Percentiles rank a stretch among this genome's conserved stretches.
Evolutionary conservation across 2,888 invertebrate species (phyloP).

Genomic region (Pseudanteris insignis): DNA sequence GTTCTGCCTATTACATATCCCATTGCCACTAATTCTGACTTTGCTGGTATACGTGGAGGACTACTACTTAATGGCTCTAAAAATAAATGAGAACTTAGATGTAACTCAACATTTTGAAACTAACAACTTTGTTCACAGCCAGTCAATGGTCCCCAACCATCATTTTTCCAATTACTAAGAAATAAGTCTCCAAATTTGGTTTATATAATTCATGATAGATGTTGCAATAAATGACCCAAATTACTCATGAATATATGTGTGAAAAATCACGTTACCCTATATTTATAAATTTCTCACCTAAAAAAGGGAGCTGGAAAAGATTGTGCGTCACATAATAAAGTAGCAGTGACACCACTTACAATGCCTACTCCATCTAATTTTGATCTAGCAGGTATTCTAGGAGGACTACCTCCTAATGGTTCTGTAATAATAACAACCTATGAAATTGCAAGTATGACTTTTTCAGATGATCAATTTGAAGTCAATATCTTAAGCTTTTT

Average conservation of each 20-base stretch:
- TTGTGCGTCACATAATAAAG: conserved; percentile 74
- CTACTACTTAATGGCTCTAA: too few relatives aligned
- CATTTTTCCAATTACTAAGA: too few relatives aligned
- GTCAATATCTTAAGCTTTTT: conserved; percentile 17
- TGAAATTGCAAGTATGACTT: too few relatives aligned
- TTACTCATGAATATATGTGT: background rate
- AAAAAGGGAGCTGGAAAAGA: conserved; percentile 74
- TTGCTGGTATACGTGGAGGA: too few relatives aligned
- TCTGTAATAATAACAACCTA: conserved; percentile 65
- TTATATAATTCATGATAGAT: too few relatives aligned
- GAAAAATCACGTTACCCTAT: background rate
- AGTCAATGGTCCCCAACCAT: too few relatives aligned
- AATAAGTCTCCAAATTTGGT: too few relatives aligned
- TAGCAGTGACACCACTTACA: conserved; percentile 47
- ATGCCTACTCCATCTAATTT: conserved; percentile 57
- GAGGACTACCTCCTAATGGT: conserved; percentile 71
- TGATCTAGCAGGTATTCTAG: conserved; percentile 68
- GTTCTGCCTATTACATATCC: conserved; percentile 46
- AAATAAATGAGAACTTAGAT: too few relatives aligned
- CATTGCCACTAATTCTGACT: conserved; percentile 65
- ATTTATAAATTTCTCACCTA: conserved; percentile 61
- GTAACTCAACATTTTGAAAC: too few relatives aligned
- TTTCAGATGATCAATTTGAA: too few relatives aligned
- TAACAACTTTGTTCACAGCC: too few relatives aligned
- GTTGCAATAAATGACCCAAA: background rate